A percentile compares a stretch with the other conserved stretches of the same genome.
These are phyloP conservation scores for Lota lota DNA, from an alignment of 2,113 vertebrate species.

Conservation along the genomic window DNA sequence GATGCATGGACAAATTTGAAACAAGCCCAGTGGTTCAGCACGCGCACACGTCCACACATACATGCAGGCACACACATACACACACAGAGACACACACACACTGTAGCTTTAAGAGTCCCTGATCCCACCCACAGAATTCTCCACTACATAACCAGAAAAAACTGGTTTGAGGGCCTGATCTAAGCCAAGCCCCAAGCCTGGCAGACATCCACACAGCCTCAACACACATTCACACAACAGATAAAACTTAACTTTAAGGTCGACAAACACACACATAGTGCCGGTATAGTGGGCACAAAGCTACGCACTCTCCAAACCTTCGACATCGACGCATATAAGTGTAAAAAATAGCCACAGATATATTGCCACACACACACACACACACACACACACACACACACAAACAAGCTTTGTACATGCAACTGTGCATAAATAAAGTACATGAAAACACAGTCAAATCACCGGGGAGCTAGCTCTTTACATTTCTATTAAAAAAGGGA, in stretches of 20 bases:
- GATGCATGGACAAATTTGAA: not conserved
- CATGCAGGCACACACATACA: slow-evolving; percentile 19
- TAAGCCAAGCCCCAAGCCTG: slow-evolving; percentile 77
- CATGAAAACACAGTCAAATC: slow-evolving; percentile 23
- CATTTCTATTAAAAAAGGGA: slow-evolving; percentile 18
- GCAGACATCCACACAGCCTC: slow-evolving; percentile 57
- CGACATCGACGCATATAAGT: no score
- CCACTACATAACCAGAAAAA: slow-evolving; percentile 77
- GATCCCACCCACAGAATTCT: slow-evolving; percentile 66
- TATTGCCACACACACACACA: slow-evolving; percentile 2
- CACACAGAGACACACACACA: slow-evolving; percentile 12
- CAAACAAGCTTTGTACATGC: not conserved
- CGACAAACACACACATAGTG: no score
- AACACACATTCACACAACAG: slow-evolving; percentile 1
- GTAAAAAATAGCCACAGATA: no score
- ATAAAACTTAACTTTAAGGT: not conserved
- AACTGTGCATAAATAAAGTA: slow-evolving; percentile 33
- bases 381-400: slow-evolving; percentile 5
- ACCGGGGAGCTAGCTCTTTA: slow-evolving; percentile 1
- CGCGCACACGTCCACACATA: slow-evolving; percentile 16
- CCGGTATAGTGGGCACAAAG: no score
- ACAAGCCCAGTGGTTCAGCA: not conserved
- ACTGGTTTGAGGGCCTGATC: slow-evolving; percentile 76
- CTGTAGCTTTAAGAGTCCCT: slow-evolving; percentile 70
- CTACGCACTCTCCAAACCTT: no score